Evolutionary conservation across 2,888 invertebrate genomes (phyloP).

Genomic region (Copidosoma aretas): DNA sequence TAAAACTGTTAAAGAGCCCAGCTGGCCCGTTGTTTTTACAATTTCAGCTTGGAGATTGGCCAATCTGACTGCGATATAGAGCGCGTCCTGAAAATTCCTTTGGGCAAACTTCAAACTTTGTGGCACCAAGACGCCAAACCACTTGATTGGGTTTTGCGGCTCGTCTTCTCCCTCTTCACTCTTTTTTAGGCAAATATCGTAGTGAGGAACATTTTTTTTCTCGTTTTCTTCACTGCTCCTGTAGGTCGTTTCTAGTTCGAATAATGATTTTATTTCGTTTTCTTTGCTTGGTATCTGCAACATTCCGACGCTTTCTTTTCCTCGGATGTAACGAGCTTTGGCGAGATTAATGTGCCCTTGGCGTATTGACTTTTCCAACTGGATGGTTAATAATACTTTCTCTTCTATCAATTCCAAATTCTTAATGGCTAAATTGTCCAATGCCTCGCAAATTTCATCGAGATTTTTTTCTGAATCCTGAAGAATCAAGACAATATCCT

Average conservation of each 20-base stretch:
- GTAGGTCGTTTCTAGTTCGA: conserved; percentile 56
- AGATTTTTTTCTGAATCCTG: conserved; percentile 48
- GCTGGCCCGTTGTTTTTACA: conserved; percentile 47
- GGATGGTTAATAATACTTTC: conserved; percentile 71
- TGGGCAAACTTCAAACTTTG: conserved; percentile 79
- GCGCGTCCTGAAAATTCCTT: conserved; percentile 73
- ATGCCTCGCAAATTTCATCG: conserved; percentile 66
- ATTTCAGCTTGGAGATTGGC: conserved; percentile 75
- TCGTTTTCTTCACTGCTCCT: conserved; percentile 38
- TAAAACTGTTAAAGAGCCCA: conserved; percentile 3
- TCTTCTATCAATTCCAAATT: conserved; percentile 78
- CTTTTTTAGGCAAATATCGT: conserved; percentile 54
- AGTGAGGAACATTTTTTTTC: conserved; percentile 46
- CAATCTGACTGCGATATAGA: conserved; percentile 73
- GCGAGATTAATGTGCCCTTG: conserved; percentile 78
- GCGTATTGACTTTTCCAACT: conserved; percentile 73
- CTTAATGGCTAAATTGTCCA: conserved; percentile 75
- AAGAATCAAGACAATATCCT: conserved; percentile 20
- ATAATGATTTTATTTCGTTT: conserved; percentile 51
- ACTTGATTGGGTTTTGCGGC: conserved; percentile 74
- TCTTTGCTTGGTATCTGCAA: conserved; percentile 75
- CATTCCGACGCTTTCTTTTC: conserved; percentile 74
- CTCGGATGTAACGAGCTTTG: conserved; percentile 80
- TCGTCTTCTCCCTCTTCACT: conserved; percentile 55
- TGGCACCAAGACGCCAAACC: conserved; percentile 89